Evolutionary conservation across 1,140 invertebrate genomes (phyloP).

Genomic region (Chlorops oryzae): DNA sequence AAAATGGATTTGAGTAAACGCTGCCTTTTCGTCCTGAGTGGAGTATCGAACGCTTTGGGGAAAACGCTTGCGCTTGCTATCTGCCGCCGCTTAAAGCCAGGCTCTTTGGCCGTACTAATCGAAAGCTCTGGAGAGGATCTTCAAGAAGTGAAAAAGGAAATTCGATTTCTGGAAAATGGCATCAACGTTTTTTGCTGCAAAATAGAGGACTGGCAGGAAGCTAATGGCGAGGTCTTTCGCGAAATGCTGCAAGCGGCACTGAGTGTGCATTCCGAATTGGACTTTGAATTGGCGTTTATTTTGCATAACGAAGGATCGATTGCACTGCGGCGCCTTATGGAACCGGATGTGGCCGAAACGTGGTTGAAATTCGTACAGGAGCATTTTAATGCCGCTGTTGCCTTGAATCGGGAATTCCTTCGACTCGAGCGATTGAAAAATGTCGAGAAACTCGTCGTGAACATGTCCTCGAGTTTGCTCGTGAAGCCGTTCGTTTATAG

Average conservation of each 20-base stretch:
- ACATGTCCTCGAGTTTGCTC: slow-evolving; percentile 84
- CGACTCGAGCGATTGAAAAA: slow-evolving; percentile 45
- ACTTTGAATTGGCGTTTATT: slow-evolving; percentile 64
- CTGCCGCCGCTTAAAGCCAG: slow-evolving; percentile 52
- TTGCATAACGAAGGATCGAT: slow-evolving; percentile 86
- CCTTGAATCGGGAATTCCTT: slow-evolving; percentile 71
- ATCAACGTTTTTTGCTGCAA: slow-evolving; percentile 17
- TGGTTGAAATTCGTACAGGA: slow-evolving; percentile 67
- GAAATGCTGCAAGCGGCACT: slow-evolving; percentile 16
- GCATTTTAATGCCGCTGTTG: slow-evolving; percentile 73
- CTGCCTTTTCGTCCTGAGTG: slow-evolving; percentile 36
- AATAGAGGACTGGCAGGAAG: slow-evolving; percentile 12
- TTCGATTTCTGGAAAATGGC: slow-evolving; percentile 17
- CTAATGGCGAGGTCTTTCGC: slow-evolving; percentile 15
- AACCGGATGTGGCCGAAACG: slow-evolving; percentile 53
- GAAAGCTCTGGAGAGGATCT: slow-evolving; percentile 57
- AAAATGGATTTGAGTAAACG: slow-evolving; percentile 36
- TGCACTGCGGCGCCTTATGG: slow-evolving; percentile 57
- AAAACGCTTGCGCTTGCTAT: slow-evolving; percentile 66
- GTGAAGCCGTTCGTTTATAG: slow-evolving; percentile 67
- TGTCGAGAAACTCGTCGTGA: slow-evolving; percentile 61
- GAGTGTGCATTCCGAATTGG: slow-evolving; percentile 14
- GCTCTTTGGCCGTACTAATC: slow-evolving; percentile 66
- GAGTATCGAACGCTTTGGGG: slow-evolving; percentile 50
- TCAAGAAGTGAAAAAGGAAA: slow-evolving; percentile 50